Conservation (phyloP, 2,888 invertebrate species). For the Heliconius charithonia region DNA sequence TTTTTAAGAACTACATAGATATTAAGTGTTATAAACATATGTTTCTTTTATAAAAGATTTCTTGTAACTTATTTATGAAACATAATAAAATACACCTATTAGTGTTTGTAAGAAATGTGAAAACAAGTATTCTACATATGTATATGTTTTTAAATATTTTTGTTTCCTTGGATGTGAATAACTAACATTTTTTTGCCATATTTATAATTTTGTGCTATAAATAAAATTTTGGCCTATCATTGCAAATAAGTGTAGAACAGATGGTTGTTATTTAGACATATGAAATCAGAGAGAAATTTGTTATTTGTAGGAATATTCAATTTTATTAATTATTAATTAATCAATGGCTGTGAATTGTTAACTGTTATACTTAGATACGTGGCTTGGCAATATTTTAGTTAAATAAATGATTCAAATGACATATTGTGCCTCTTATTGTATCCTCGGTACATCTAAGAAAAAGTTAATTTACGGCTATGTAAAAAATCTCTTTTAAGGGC, state of each 20-base stretch:
- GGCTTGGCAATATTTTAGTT: constrained; percentile 78
- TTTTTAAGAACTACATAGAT: neutral
- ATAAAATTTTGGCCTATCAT: constrained; percentile 16
- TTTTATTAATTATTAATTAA: constrained; percentile 64
- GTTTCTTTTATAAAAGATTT: neutral
- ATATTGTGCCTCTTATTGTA: constrained; percentile 44
- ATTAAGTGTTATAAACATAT: constrained; percentile 25
- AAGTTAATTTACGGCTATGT: neutral
- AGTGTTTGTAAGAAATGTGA: neutral
- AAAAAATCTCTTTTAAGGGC: neutral
- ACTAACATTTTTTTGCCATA: neutral
- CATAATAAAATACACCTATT: neutral
- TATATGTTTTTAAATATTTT: neutral
- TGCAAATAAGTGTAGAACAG: constrained; percentile 26
- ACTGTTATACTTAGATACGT: constrained; percentile 73
- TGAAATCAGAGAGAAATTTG: constrained; percentile 46
- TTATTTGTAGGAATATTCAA: constrained; percentile 46
- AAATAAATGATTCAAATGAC: constrained; percentile 63
- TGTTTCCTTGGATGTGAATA: neutral
- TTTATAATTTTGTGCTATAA: neutral
- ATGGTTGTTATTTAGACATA: constrained; percentile 42
- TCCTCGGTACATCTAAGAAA: neutral
- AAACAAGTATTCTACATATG: neutral
- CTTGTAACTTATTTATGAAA: neutral
- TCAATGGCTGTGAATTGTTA: constrained; percentile 82